phyloP scores from a whole-genome alignment of 2,797 vertebrate species.

The Dendrocincla tyrannina region DNA sequence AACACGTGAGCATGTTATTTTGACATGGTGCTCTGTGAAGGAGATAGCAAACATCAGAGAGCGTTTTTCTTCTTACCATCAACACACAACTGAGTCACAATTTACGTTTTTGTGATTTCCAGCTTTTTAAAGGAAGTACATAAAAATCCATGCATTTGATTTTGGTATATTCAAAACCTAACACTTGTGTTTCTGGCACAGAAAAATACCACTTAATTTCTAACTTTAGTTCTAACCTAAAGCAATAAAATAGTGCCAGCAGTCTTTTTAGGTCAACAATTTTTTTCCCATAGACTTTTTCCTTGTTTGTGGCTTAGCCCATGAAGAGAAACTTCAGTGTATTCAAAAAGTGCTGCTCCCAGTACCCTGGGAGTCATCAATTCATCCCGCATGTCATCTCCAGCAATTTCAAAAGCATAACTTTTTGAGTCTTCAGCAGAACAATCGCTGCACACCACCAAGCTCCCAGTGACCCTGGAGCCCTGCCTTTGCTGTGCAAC shows the following conservation, averaged over 20 bases:
- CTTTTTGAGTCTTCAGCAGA: not conserved
- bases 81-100: not conserved
- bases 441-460: not conserved
- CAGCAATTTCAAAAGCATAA: not conserved
- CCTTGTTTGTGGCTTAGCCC: not conserved
- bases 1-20: not conserved
- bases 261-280: not conserved
- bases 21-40: not conserved
- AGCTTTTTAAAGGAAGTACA: not conserved
- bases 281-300: not conserved
- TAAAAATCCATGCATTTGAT: not conserved
- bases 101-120: not conserved
- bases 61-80: not conserved
- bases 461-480: not conserved
- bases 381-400: not conserved
- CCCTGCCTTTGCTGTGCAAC: not conserved
- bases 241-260: not conserved
- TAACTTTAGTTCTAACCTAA: not conserved
- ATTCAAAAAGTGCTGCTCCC: not conserved
- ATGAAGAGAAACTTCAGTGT: not conserved
- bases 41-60: not conserved
- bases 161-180: not conserved
- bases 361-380: not conserved
- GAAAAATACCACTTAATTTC: not conserved
- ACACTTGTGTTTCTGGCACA: not conserved